phyloP scores from a whole-genome alignment of 2,888 invertebrate genomes.

The Sinodicranocentrus sp. region DNA sequence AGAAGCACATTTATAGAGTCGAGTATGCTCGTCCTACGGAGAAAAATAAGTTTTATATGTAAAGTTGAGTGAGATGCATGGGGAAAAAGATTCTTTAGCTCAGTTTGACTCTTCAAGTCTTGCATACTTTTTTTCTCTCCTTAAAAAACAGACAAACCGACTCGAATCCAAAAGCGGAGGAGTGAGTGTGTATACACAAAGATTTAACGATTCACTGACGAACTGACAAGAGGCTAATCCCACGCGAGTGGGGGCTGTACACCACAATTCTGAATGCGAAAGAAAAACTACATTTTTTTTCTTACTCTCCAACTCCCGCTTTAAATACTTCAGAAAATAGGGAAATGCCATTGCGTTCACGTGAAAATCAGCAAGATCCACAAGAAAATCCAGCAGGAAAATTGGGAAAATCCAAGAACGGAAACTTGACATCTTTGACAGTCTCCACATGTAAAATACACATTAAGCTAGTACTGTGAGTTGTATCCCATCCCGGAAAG shows the following conservation, averaged over 20 bases:
- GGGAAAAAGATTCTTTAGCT: background rate
- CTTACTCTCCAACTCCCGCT: too few relatives aligned
- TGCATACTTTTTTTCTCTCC: background rate
- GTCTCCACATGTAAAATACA: too few relatives aligned
- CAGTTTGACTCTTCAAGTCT: background rate
- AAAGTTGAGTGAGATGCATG: too few relatives aligned
- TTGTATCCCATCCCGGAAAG: background rate
- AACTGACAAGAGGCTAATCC: constrained; percentile 41
- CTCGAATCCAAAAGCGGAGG: too few relatives aligned
- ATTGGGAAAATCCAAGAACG: too few relatives aligned
- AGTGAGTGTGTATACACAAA: constrained; percentile 30
- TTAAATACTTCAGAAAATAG: background rate
- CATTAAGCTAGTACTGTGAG: too few relatives aligned
- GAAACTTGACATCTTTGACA: too few relatives aligned
- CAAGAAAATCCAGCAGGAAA: too few relatives aligned
- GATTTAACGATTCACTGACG: constrained; percentile 38
- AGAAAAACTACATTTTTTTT: background rate
- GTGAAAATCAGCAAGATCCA: too few relatives aligned
- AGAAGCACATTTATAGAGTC: background rate
- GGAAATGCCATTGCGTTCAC: background rate
- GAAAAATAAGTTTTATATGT: background rate
- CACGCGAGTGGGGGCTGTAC: background rate
- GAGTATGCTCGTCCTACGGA: background rate
- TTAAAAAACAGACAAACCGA: background rate
- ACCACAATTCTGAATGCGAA: too few relatives aligned